These are phyloP conservation scores for Percopsis omiscomaycus DNA, from an alignment of 2,797 vertebrate species.

Conservation along the genomic window DNA sequence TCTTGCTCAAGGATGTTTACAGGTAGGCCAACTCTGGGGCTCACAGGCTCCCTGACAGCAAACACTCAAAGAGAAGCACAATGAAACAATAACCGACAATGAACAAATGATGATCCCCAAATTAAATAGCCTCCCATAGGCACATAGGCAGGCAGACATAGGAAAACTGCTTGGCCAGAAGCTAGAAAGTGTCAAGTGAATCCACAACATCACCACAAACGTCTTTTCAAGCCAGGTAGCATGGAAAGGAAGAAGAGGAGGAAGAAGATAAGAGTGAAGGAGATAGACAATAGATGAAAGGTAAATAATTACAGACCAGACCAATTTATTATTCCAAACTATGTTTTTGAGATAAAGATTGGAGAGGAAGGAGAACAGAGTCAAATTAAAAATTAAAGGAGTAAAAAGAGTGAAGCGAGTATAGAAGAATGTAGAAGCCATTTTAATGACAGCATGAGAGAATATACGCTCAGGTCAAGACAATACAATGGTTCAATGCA, in stretches of 20 bases:
- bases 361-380: conserved; percentile 10
- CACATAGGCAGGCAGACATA: too few relatives aligned
- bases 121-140: too few relatives aligned
- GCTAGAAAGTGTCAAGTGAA: conserved; percentile 2
- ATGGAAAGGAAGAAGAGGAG: neutral
- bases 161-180: conserved; percentile 1
- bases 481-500: conserved; percentile 1
- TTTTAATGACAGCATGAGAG: conserved; percentile 1
- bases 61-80: too few relatives aligned
- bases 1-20: too few relatives aligned
- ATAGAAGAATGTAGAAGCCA: conserved; percentile 4
- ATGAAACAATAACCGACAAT: too few relatives aligned
- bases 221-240: conserved; percentile 6
- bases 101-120: too few relatives aligned
- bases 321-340: neutral
- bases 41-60: too few relatives aligned
- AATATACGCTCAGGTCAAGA: conserved; percentile 5
- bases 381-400: neutral
- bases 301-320: neutral
- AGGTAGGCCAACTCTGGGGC: too few relatives aligned
- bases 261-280: neutral
- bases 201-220: conserved; percentile 10
- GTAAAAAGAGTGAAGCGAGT: conserved; percentile 7
- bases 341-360: neutral
- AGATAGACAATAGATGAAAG: neutral